These are phyloP conservation scores for Chaetoderma sp. DNA, from an alignment of 2,888 invertebrate genomes.

Conservation along the genomic window DNA sequence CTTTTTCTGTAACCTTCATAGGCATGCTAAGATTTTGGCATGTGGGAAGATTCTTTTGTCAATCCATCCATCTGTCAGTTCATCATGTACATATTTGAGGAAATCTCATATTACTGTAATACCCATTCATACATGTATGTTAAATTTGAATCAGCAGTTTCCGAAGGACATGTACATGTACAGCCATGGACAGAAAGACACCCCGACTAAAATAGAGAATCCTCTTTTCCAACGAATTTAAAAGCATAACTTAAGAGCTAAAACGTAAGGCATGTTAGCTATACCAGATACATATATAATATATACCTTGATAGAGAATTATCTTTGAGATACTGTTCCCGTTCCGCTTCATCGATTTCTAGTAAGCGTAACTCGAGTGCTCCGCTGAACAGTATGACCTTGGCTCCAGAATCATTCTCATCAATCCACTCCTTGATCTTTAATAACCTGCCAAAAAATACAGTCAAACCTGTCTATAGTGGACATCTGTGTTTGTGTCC, in stretches of 20 bases:
- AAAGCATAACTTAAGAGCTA: slow-evolving; percentile 1
- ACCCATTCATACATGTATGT: too few species aligned
- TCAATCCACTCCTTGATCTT: slow-evolving; percentile 99
- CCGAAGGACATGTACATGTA: neutral
- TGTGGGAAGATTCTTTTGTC: too few species aligned
- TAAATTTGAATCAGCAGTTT: too few species aligned
- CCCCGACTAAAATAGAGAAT: neutral
- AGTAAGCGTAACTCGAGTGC: slow-evolving; percentile 86
- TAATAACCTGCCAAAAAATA: slow-evolving; percentile 78
- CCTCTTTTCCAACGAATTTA: neutral
- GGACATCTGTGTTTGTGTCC: too few species aligned
- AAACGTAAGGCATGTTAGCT: too few species aligned
- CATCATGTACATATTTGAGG: too few species aligned
- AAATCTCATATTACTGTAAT: too few species aligned
- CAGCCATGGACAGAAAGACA: neutral
- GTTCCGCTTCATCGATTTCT: slow-evolving; percentile 79
- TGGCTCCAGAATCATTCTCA: slow-evolving; percentile 92
- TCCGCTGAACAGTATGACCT: slow-evolving; percentile 96
- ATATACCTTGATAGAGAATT: slow-evolving; percentile 82
- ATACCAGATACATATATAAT: too few species aligned
- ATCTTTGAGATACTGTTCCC: slow-evolving; percentile 85
- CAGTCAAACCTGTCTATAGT: too few species aligned
- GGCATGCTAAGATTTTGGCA: too few species aligned
- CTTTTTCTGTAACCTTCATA: too few species aligned
- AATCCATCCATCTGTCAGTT: too few species aligned